Evolutionary conservation across 35 echinoderm and acorn worm species (phyloP), one percentile per base, ranked within the genome.

Genomic region (Apostichopus japonicus): DNA sequence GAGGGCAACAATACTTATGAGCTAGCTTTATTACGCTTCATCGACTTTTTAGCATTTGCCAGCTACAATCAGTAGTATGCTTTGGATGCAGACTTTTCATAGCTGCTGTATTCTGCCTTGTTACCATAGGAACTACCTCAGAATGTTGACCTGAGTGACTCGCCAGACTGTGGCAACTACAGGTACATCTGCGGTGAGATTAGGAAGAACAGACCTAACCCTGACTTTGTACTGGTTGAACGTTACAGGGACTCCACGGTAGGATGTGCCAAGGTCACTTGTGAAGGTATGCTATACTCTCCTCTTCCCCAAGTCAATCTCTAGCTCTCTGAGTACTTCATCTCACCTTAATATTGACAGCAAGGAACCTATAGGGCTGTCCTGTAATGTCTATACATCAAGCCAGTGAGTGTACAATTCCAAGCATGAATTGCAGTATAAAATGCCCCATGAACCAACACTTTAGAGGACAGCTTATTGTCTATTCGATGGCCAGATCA

Each of bases 221-320:
- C 86, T 6, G 86, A 87, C 21, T 87, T 87, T 87, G 86, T 27
- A 24, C 24, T 87, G 56, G 86, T 87, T 5, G 9, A 23, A 17
- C 86, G 86, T 6, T 87, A 87, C 86, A 87, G 57, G 56, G 86
- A 87, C 56, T 87, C 86, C 17, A 87, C 19, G 56, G 23, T 53
- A 87, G 86, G 86, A 17, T 87, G 86, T 62, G 86, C 86, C 24
- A 55, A 87, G 56, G 86, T 87, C 56, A 87, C 86, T 10, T 87
- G 86, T 65, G 86, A 87, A 87, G 86, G 86, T 87, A 44, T 5
- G 56, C 25, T 86, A 80, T 8, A 80, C 23, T 23, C 78, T 17
- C 33, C 33, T 44, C 33, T 44, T 44, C 33, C 33, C 33, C 33
- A 44, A 44, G 33, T 44, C 33, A 44, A 44, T 44, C 33, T 44